phyloP scores from a whole-genome alignment of 2,888 invertebrate species.

The Drosophila lacicola region DNA sequence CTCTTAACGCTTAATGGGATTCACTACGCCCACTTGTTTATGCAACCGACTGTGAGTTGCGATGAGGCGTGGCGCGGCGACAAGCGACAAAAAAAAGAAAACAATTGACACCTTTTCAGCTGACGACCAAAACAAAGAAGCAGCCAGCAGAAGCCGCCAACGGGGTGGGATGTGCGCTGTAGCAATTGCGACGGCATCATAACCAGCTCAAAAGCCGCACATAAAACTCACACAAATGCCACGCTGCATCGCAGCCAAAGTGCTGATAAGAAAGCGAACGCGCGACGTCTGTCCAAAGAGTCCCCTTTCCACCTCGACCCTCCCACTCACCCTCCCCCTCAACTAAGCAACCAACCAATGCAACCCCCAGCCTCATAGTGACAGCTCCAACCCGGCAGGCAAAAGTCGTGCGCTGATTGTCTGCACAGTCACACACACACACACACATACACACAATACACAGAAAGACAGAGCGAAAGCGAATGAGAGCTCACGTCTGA shows the following conservation, averaged over 20 bases:
- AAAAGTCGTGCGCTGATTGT: conserved; percentile 68
- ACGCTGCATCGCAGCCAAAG: conserved; percentile 74
- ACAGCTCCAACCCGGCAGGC: conserved; percentile 53
- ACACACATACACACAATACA: conserved; percentile 11
- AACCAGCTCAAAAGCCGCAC: conserved; percentile 77
- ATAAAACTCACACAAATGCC: conserved; percentile 78
- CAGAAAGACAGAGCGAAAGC: conserved; percentile 14
- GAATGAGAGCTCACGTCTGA: conserved; percentile 54
- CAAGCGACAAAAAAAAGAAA: conserved; percentile 34
- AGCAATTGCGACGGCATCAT: conserved; percentile 72
- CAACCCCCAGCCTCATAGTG: conserved; percentile 13
- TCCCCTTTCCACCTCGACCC: conserved; percentile 1
- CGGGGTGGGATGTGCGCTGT: conserved; percentile 8
- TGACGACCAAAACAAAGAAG: conserved; percentile 63
- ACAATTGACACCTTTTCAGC: conserved; percentile 74
- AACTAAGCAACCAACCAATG: conserved; percentile 5
- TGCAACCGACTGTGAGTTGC: conserved; percentile 79
- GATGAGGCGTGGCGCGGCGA: conserved; percentile 56
- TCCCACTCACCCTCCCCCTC: neutral
- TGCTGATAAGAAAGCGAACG: conserved; percentile 71
- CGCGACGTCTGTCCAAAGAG: conserved; percentile 59
- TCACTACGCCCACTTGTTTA: conserved; percentile 84
- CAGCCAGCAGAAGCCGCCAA: conserved; percentile 24
- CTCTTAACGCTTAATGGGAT: conserved; percentile 64
- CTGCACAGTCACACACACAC: conserved; percentile 34